phyloP scores from a whole-genome alignment of 2,888 invertebrate species.

The Agrochola macilenta region DNA sequence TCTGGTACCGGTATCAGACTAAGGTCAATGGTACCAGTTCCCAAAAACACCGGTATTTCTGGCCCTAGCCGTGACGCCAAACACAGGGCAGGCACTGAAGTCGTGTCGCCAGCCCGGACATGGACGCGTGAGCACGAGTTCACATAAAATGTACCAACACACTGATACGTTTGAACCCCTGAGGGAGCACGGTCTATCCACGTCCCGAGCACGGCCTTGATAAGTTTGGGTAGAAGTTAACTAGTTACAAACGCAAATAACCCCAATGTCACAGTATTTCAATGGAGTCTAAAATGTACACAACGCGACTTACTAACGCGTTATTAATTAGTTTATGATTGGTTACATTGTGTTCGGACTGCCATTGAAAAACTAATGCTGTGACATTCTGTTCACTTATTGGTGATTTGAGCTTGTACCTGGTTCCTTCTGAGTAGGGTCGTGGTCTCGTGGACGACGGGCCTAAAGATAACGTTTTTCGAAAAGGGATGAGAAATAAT shows the following conservation, averaged over 20 bases:
- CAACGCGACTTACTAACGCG: neutral
- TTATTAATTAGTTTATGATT: neutral
- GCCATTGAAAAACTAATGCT: neutral
- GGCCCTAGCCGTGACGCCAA: neutral
- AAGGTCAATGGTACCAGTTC: too few species aligned
- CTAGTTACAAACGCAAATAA: neutral
- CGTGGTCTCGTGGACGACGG: neutral
- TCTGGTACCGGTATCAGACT: too few species aligned
- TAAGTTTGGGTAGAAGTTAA: too few species aligned
- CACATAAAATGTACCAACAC: neutral
- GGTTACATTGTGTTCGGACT: neutral
- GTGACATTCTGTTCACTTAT: neutral
- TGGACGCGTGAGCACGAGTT: neutral
- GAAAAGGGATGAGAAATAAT: conserved; percentile 15
- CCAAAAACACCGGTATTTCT: too few species aligned
- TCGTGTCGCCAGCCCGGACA: too few species aligned
- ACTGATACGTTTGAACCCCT: neutral
- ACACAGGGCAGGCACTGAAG: neutral
- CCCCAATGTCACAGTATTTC: neutral
- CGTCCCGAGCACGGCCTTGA: too few species aligned
- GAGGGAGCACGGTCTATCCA: neutral
- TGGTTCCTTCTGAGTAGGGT: neutral
- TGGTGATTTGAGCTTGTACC: neutral
- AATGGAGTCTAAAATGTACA: neutral
- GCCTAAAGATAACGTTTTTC: conserved; percentile 19